Percentiles rank a stretch among this genome's conserved stretches.
phyloP scores from a whole-genome alignment of 2,113 vertebrate species.

The Cololabis saira region DNA sequence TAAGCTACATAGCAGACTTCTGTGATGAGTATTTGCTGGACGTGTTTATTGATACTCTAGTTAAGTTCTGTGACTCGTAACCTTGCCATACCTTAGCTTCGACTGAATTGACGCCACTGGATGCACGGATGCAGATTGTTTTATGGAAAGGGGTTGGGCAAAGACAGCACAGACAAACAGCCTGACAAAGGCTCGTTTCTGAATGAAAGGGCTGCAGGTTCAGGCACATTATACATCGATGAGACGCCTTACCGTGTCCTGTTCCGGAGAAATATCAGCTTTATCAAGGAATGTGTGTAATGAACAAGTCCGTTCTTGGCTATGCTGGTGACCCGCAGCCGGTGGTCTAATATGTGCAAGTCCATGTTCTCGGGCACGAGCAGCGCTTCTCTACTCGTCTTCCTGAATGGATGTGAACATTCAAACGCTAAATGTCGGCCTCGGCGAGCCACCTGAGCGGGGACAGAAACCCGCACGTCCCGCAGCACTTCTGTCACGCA shows the following conservation, averaged over 20 bases:
- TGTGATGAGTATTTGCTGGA: no score
- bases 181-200: conserved; percentile 17
- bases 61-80: no score
- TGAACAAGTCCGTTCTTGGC: conserved; percentile 78
- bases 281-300: conserved; percentile 84
- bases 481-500: conserved; percentile 13
- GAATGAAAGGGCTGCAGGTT: conserved; percentile 17
- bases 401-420: conserved; percentile 5
- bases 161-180: conserved; percentile 46
- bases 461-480: background rate
- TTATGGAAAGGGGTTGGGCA: conserved; percentile 7
- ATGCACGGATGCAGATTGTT: no score
- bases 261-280: conserved; percentile 84
- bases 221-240: background rate
- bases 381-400: conserved; percentile 13
- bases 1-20: no score
- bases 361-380: conserved; percentile 73
- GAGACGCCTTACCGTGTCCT: conserved; percentile 78
- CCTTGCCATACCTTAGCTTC: no score
- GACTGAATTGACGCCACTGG: no score
- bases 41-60: no score
- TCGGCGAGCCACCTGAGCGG: conserved; percentile 3
- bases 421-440: conserved; percentile 4
- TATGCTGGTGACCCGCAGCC: conserved; percentile 83
- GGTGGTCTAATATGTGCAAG: conserved; percentile 85